phyloP scores from a whole-genome alignment of 2,113 vertebrate species.

The Cisticola juncidis region DNA sequence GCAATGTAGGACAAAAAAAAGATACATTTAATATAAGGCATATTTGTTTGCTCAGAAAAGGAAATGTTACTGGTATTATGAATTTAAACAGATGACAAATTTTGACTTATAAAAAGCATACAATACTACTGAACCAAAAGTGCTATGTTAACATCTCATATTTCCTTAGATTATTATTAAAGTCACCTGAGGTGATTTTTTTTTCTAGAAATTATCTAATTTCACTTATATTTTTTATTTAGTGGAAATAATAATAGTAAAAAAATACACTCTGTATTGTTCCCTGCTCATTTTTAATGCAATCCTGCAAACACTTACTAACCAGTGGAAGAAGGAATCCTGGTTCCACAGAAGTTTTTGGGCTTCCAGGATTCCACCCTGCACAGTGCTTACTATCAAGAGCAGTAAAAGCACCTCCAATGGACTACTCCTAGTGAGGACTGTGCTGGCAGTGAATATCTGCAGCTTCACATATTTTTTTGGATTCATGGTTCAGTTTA shows the following conservation, averaged over 20 bases:
- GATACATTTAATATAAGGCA: not conserved
- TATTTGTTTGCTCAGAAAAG: slow-evolving; percentile 28
- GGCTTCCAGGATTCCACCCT: not conserved
- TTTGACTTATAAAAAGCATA: not conserved
- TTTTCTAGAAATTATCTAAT: not conserved
- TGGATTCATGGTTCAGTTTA: slow-evolving; percentile 51
- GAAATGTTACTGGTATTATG: not conserved
- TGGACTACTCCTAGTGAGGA: not conserved
- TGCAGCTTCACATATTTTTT: slow-evolving; percentile 42
- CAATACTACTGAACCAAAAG: slow-evolving; percentile 36
- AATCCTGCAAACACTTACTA: not conserved
- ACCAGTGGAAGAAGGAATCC: not conserved
- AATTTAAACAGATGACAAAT: not conserved
- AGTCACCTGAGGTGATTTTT: not conserved
- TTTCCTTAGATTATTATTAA: slow-evolving; percentile 8
- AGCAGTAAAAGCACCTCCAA: not conserved
- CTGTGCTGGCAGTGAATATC: not conserved
- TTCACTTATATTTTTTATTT: slow-evolving; percentile 29
- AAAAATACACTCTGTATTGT: slow-evolving; percentile 49
- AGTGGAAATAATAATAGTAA: slow-evolving; percentile 39
- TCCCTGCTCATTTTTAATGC: slow-evolving; percentile 38
- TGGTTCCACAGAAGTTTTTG: not conserved
- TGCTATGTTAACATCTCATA: slow-evolving; percentile 2
- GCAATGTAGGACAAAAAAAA: not conserved
- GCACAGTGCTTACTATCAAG: not conserved